Base-by-base conservation (phyloP, 2,797 vertebrate species). In the Tragopan temminckii region DNA sequence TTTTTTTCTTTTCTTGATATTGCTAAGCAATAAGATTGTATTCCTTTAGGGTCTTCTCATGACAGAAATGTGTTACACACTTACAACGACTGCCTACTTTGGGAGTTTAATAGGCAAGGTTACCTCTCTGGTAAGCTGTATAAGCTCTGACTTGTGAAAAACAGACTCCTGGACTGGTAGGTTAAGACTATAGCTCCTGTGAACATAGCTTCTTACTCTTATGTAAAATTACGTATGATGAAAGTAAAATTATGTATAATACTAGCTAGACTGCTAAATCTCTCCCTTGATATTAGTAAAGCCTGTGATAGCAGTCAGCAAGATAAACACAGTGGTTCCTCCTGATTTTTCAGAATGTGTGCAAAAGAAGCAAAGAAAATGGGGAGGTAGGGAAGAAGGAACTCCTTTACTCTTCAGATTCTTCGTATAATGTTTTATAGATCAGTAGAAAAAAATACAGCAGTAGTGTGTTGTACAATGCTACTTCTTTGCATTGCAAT, bases 1-100 rank as follows among this genome's bases (percentile, higher is more conserved):
- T 64, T 88, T 46, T 45, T 46, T 77, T 68, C 67, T 86, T 96
- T 87, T 10, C 31, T 77, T 75, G 53, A 58, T 81, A 90, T 75
- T 80, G 64, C 68, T 79, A 93, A 80, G 79, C 82, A 93, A 85
- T 75, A 67, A 43, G 21, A 80, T 85, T 80, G 67, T 74, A 62
- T 45, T 86, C 48, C 80, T 95, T 85, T 75, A 76, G 55, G 70
- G 46, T 83, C 5, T 21, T 27, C 72, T 87, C 40, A 4, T 42
- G 38, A 78, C 29, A 75, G n/a, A 93, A 95, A 48, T 77, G 13
- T 55, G n/a, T 62, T 87, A 53, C 57, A 61, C 46, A 25, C 63
- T 86, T 80, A 61, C 48, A 70, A 75, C 29, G 64, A 57, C 66
- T 92, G 63, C 38, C 78, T 94, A 9, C 68, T 43, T 83, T n/a